Conservation (phyloP, 2,113 vertebrate genomes). For the Sylvia atricapilla region DNA sequence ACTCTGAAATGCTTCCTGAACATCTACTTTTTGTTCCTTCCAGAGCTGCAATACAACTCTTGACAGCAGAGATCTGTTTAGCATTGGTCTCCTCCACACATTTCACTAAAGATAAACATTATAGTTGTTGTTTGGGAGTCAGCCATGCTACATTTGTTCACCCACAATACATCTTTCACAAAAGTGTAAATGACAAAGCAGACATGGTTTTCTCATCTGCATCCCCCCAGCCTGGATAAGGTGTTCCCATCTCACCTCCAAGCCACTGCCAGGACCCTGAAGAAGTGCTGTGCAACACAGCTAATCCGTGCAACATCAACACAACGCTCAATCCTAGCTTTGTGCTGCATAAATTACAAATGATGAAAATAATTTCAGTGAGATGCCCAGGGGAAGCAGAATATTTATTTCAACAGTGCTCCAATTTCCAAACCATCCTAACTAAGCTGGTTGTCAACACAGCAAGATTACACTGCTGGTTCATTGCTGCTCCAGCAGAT, state of each 20-base stretch:
- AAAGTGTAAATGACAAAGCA: background rate
- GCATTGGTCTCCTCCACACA: background rate
- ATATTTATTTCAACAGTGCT: conserved; percentile 48
- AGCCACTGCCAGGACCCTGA: conserved; percentile 9
- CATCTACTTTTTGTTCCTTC: background rate
- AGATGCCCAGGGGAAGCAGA: conserved; percentile 22
- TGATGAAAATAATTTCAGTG: conserved; percentile 19
- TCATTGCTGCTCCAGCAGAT: background rate
- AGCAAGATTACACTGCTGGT: background rate
- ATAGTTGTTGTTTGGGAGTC: background rate
- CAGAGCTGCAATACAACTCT: background rate
- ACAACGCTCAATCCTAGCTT: conserved; percentile 20
- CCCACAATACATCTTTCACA: background rate
- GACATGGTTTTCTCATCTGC: background rate
- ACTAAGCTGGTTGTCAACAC: conserved; percentile 21
- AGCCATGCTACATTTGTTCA: background rate
- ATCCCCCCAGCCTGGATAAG: background rate
- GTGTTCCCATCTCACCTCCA: background rate
- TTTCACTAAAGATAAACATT: background rate
- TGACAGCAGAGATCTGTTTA: background rate
- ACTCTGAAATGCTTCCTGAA: background rate
- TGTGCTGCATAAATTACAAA: conserved; percentile 1
- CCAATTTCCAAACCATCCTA: background rate
- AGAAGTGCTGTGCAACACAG: background rate
- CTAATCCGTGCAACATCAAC: background rate